phyloP scores from a whole-genome alignment of 2,113 vertebrate genomes.

The Sinocyclocheilus rhinocerous region DNA sequence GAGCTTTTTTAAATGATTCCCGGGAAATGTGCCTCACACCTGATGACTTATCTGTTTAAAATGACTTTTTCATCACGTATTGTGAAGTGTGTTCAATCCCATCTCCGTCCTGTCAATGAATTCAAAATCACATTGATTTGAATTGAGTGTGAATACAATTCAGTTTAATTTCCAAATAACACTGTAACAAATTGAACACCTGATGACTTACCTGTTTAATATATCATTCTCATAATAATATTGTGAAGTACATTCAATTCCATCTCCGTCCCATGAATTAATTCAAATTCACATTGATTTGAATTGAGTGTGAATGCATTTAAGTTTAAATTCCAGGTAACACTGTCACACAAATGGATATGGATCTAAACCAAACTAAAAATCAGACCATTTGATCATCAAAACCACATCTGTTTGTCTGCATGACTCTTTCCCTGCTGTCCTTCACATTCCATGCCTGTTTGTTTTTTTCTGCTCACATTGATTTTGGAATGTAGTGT shows the following conservation, averaged over 20 bases:
- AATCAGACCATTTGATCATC: constrained; percentile 31
- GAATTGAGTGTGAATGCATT: neutral
- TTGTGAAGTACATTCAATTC: neutral
- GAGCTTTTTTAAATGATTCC: constrained; percentile 7
- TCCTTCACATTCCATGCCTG: constrained; percentile 55
- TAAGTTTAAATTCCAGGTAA: neutral
- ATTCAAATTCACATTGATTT: neutral
- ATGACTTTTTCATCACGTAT: neutral
- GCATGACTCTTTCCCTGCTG: constrained; percentile 54
- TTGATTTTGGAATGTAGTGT: constrained; percentile 66
- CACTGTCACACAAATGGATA: neutral
- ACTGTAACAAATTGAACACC: too few species aligned
- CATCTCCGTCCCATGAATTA: neutral
- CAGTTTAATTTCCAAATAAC: too few species aligned
- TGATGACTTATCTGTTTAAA: neutral
- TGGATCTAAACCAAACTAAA: neutral
- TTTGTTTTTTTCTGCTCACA: constrained; percentile 49
- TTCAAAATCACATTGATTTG: too few species aligned
- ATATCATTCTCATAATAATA: too few species aligned
- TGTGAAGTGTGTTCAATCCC: too few species aligned
- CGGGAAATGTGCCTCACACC: neutral
- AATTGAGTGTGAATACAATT: too few species aligned
- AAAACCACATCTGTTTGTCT: constrained; percentile 1
- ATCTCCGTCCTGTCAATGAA: too few species aligned
- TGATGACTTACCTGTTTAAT: too few species aligned